Conservation (phyloP, 2,113 vertebrate species). For the Desmodus rotundus region DNA sequence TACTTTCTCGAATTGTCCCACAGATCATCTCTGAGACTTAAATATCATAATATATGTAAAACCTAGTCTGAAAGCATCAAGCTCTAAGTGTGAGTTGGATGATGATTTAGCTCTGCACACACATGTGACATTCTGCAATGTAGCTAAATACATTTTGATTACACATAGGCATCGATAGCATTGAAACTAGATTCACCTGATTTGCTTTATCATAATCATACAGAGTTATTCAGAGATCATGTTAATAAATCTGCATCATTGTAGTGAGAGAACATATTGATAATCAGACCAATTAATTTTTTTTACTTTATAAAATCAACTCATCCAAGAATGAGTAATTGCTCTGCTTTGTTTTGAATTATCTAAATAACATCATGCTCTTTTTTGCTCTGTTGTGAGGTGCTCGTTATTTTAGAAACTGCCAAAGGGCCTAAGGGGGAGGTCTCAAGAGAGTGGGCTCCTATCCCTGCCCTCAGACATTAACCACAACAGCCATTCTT, state of each 20-base stretch:
- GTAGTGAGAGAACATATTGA: background rate
- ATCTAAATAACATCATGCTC: background rate
- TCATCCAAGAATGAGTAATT: background rate
- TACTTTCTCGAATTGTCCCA: background rate
- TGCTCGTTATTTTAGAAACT: background rate
- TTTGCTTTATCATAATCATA: background rate
- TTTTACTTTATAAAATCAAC: background rate
- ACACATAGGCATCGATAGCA: background rate
- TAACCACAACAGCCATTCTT: background rate
- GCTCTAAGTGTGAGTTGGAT: rapidly evolving
- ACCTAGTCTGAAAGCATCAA: background rate
- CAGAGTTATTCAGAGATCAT: background rate
- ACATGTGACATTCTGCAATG: background rate
- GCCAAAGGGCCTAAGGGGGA: background rate
- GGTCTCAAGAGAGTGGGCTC: background rate
- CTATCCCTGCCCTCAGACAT: background rate
- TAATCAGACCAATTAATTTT: background rate
- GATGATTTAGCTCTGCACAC: background rate
- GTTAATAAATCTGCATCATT: background rate
- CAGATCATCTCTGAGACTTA: background rate
- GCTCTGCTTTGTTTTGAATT: background rate
- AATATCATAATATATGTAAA: background rate
- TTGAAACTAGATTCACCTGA: background rate
- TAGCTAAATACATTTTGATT: background rate
- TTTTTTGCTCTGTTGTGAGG: background rate